These are phyloP conservation scores for Philopotamus ludificatus DNA, from an alignment of 1,140 invertebrate genomes.

Conservation along the genomic window DNA sequence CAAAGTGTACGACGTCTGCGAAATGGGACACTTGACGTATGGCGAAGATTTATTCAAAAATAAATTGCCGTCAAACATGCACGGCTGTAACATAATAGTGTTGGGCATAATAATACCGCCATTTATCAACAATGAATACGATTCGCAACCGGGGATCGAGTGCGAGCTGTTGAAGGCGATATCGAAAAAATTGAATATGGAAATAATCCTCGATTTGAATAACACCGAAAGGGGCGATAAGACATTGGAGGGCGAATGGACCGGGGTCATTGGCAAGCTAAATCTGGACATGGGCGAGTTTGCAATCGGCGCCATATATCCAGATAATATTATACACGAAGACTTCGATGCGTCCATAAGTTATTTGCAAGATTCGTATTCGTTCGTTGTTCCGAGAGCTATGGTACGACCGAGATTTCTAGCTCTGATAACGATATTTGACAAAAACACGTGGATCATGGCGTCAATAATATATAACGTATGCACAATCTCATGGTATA, in stretches of 20 bases:
- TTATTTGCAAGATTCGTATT: slow-evolving; percentile 56
- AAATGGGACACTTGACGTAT: slow-evolving; percentile 43
- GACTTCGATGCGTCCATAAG: slow-evolving; percentile 54
- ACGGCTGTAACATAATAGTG: slow-evolving; percentile 45
- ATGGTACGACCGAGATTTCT: slow-evolving; percentile 49
- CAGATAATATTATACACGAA: slow-evolving; percentile 56
- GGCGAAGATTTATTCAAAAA: slow-evolving; percentile 42
- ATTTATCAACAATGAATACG: slow-evolving; percentile 44
- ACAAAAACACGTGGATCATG: slow-evolving; percentile 49
- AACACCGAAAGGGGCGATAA: slow-evolving; percentile 49
- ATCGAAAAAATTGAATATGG: slow-evolving; percentile 43
- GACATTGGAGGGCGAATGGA: slow-evolving; percentile 47
- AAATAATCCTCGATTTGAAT: slow-evolving; percentile 42
- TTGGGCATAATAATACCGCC: slow-evolving; percentile 47
- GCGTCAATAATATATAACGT: slow-evolving; percentile 48
- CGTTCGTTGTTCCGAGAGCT: slow-evolving; percentile 55
- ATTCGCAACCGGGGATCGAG: slow-evolving; percentile 46
- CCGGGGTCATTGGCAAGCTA: slow-evolving; percentile 50
- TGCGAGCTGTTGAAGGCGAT: slow-evolving; percentile 43
- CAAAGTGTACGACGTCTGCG: slow-evolving; percentile 44
- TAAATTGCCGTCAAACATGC: slow-evolving; percentile 46
- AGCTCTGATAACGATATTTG: slow-evolving; percentile 52
- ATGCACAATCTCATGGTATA: slow-evolving; percentile 51
- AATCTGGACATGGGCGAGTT: slow-evolving; percentile 50
- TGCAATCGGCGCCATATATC: slow-evolving; percentile 56